These are phyloP conservation scores for Microcaecilia unicolor DNA, from an alignment of 2,797 vertebrate species.

Conservation along the genomic window DNA sequence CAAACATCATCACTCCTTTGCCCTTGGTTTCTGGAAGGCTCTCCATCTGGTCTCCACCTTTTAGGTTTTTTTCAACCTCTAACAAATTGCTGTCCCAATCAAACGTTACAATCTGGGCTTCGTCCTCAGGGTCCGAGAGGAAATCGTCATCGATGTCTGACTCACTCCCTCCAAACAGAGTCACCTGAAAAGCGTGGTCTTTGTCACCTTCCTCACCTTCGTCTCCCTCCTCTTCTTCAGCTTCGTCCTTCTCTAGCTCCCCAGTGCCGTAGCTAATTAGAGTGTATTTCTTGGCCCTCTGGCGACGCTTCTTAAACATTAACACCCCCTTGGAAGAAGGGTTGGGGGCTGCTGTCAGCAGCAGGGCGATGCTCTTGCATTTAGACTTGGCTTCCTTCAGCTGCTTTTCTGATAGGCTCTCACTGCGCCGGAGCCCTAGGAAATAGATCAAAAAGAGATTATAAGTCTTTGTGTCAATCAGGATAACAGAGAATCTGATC, in stretches of 20 bases:
- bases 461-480: background rate
- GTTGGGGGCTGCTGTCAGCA: constrained; percentile 82
- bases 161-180: constrained; percentile 63
- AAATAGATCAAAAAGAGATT: constrained; percentile 2
- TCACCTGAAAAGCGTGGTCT: constrained; percentile 64
- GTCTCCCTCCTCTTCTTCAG: constrained; percentile 53
- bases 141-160: constrained; percentile 77
- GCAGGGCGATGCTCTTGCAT: constrained; percentile 95
- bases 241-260: constrained; percentile 68
- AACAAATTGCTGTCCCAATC: constrained; percentile 81
- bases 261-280: constrained; percentile 97
- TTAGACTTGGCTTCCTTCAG: constrained; percentile 96
- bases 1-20: constrained; percentile 95
- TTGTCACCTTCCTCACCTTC: constrained; percentile 55
- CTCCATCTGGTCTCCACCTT: constrained; percentile 72
- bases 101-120: constrained; percentile 64
- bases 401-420: constrained; percentile 93
- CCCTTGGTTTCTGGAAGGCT: constrained; percentile 82
- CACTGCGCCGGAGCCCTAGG: constrained; percentile 83
- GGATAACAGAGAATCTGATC: background rate
- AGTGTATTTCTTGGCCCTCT: constrained; percentile 89
- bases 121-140: constrained; percentile 57
- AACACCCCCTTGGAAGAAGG: constrained; percentile 93
- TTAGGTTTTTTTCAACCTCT: constrained; percentile 74
- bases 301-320: constrained; percentile 96